Conservation (phyloP, 2,797 vertebrate genomes). For the Tokudaia muenninki region DNA sequence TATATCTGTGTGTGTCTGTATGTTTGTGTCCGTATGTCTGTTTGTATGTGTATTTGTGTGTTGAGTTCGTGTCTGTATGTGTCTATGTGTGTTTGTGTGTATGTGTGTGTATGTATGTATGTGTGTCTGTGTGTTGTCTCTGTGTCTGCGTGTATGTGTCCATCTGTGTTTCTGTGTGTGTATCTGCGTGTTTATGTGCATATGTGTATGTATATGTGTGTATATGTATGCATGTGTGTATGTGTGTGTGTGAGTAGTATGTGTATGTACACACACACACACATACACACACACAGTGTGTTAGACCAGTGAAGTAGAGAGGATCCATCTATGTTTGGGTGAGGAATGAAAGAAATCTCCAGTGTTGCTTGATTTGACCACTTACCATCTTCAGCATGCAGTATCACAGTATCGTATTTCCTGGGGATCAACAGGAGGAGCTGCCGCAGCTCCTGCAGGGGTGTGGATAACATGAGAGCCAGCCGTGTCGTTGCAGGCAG, state of each 20-base stretch:
- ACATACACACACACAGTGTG: background rate
- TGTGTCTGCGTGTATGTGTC: background rate
- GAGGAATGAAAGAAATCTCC: background rate
- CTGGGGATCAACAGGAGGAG: background rate
- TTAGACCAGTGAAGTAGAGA: background rate
- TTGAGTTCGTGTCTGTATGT: background rate
- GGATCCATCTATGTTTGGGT: background rate
- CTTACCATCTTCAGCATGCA: background rate
- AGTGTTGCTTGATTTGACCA: background rate
- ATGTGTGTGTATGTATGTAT: background rate
- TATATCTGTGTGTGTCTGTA: background rate
- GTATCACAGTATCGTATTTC: background rate
- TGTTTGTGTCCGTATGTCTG: rapidly evolving
- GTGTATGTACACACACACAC: background rate
- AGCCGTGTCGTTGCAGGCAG: background rate
- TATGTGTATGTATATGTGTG: background rate
- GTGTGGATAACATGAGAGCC: background rate
- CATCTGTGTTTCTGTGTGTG: background rate
- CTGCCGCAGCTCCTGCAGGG: background rate
- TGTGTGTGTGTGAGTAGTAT: background rate
- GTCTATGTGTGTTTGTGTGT: rapidly evolving
- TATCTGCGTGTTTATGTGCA: rapidly evolving
- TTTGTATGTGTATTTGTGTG: rapidly evolving
- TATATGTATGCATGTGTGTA: too few species aligned
- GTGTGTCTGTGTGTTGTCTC: background rate